Conservation (phyloP, 2,797 vertebrate genomes). For the Pipistrellus pipistrellus region DNA sequence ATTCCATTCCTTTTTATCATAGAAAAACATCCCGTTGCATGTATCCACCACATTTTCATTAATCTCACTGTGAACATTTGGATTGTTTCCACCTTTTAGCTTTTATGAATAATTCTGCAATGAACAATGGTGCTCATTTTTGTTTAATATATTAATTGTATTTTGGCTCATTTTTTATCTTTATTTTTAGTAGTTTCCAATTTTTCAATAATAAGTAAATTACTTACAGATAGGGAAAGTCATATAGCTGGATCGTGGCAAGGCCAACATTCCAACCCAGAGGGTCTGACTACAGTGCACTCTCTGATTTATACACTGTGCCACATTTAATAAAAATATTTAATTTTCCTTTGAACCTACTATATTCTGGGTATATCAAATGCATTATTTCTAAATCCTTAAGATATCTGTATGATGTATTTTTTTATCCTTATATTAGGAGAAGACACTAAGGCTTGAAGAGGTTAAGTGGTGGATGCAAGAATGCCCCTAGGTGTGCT, state of each 20-base stretch:
- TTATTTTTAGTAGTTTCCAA: no score
- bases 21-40: not conserved
- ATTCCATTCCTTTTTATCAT: not conserved
- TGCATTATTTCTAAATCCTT: constrained; percentile 47
- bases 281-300: not conserved
- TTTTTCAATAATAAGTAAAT: no score
- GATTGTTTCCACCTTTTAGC: not conserved
- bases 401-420: not conserved
- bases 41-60: not conserved
- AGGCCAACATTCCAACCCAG: not conserved
- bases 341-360: not conserved
- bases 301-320: not conserved
- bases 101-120: not conserved
- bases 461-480: not conserved
- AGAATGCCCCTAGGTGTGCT: not conserved
- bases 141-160: not conserved
- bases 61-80: not conserved
- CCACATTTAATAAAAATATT: not conserved
- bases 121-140: not conserved
- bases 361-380: not conserved
- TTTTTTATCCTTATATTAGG: not conserved
- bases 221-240: not conserved
- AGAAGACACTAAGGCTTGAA: not conserved
- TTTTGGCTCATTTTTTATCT: not conserved
- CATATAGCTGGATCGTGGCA: not conserved